Evolutionary conservation across 2,888 invertebrate species (phyloP).

Genomic region (Cheilosia variabilis): DNA sequence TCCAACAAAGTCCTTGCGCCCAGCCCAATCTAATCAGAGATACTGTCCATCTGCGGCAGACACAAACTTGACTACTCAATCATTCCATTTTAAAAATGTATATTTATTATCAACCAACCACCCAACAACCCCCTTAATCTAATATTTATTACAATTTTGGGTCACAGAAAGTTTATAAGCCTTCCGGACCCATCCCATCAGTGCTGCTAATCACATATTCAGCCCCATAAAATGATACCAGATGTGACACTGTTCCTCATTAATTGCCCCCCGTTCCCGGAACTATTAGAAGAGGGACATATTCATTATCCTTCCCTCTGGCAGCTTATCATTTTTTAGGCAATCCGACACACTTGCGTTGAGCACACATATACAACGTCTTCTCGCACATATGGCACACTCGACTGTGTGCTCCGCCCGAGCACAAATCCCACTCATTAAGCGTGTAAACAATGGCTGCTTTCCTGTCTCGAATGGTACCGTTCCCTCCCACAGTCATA

Average conservation of each 20-base stretch:
- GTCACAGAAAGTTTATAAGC: slow-evolving; percentile 64
- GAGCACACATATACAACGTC: slow-evolving; percentile 21
- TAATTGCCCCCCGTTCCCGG: slow-evolving; percentile 52
- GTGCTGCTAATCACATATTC: slow-evolving; percentile 71
- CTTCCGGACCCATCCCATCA: slow-evolving; percentile 21
- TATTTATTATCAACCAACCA: slow-evolving; percentile 67
- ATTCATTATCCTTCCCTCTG: slow-evolving; percentile 46
- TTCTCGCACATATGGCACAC: slow-evolving; percentile 37
- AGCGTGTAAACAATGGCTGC: slow-evolving; percentile 75
- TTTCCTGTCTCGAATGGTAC: slow-evolving; percentile 41
- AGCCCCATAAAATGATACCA: slow-evolving; percentile 65
- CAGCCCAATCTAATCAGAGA: slow-evolving; percentile 50
- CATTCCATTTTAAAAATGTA: slow-evolving; percentile 69
- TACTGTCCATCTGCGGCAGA: slow-evolving; percentile 23
- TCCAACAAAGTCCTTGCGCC: slow-evolving; percentile 39
- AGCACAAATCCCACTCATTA: slow-evolving; percentile 74
- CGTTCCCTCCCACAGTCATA: slow-evolving; percentile 41
- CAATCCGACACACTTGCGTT: slow-evolving; percentile 53
- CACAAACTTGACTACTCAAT: slow-evolving; percentile 69
- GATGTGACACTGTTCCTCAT: slow-evolving; percentile 65
- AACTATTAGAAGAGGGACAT: slow-evolving; percentile 50
- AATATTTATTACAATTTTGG: slow-evolving; percentile 74
- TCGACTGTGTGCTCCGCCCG: slow-evolving; percentile 22
- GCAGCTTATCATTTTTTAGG: slow-evolving; percentile 36
- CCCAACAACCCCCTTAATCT: slow-evolving; percentile 65